phyloP scores from a whole-genome alignment of 2,113 vertebrate species.

The Pyrgilauda ruficollis region DNA sequence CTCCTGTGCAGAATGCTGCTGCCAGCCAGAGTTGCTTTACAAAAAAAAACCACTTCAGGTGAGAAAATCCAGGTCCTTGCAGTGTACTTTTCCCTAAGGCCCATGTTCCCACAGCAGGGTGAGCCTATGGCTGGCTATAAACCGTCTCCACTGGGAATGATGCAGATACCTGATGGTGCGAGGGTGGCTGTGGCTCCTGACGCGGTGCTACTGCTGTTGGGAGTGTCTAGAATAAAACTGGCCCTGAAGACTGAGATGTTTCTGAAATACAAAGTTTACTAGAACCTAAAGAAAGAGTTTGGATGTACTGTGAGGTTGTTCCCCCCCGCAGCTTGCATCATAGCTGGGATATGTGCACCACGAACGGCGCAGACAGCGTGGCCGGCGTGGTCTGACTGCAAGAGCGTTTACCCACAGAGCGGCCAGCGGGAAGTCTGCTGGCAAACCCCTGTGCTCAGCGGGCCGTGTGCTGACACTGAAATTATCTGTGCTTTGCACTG shows the following conservation, averaged over 20 bases:
- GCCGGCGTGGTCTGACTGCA: neutral
- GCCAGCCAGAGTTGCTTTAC: neutral
- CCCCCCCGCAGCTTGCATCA: neutral
- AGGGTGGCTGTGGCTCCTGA: neutral
- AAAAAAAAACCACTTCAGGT: no score
- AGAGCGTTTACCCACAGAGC: fast-evolving
- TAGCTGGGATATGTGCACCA: neutral
- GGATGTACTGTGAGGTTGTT: neutral
- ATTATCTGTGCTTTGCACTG: neutral
- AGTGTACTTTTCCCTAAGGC: neutral
- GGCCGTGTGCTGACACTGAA: fast-evolving
- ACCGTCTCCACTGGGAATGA: no score
- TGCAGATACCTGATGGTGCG: fast-evolving
- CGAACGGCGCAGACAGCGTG: fast-evolving
- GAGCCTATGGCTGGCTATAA: neutral
- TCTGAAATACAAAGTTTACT: neutral
- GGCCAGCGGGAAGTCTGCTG: neutral
- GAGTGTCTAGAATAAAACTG: neutral
- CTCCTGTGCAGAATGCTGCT: neutral
- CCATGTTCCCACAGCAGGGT: fast-evolving
- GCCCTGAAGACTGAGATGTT: neutral
- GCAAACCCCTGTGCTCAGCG: neutral
- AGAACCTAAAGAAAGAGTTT: neutral
- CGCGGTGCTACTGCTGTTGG: fast-evolving
- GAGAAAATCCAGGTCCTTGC: neutral